Percentiles rank a stretch among this genome's conserved stretches.
These are phyloP conservation scores for Hippolais icterina DNA, from an alignment of 2,113 vertebrate genomes.

Conservation along the genomic window DNA sequence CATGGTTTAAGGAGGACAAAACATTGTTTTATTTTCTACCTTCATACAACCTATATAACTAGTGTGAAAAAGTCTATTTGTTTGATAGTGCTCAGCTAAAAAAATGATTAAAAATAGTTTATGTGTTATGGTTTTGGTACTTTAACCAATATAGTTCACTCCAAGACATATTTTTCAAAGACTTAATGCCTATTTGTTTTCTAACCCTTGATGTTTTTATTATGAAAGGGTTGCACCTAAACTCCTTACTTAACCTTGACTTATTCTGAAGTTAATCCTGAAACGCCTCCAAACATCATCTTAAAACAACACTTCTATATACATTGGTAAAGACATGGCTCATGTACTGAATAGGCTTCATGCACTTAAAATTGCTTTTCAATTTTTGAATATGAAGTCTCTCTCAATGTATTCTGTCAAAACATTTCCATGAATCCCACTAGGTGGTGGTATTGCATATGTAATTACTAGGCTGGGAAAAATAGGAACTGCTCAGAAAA, in stretches of 20 bases:
- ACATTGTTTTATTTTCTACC: background rate
- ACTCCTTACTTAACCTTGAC: background rate
- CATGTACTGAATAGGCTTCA: background rate
- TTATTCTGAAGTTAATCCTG: background rate
- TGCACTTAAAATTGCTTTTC: background rate
- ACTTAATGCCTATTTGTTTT: background rate
- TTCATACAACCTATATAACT: background rate
- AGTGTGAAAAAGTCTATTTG: background rate
- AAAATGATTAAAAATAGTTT: background rate
- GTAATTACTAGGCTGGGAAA: background rate
- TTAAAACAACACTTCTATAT: background rate
- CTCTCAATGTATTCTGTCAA: background rate
- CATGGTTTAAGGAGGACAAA: background rate
- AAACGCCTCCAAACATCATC: background rate
- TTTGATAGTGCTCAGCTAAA: background rate
- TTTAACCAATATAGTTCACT: background rate
- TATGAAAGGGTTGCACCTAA: background rate
- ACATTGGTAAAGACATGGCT: background rate
- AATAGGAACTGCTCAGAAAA: background rate
- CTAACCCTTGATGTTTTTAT: background rate
- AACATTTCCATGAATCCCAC: background rate
- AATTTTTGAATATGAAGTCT: background rate
- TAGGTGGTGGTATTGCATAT: conserved; percentile 47
- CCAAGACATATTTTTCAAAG: background rate
- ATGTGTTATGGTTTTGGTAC: background rate